Conservation (phyloP, 2,797 vertebrate genomes). For the Pangasius mekongensis region DNA sequence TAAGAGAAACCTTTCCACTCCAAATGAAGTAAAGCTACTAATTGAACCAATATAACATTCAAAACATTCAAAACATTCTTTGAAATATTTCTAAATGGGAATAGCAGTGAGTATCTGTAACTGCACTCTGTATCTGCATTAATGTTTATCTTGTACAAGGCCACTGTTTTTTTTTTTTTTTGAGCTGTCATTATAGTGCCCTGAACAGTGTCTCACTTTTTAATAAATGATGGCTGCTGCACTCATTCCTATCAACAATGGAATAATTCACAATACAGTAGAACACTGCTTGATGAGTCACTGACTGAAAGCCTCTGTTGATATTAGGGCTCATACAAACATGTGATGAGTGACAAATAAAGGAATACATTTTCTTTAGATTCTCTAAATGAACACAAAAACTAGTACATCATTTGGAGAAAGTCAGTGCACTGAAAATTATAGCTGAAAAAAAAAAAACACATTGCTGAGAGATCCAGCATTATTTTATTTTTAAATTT, state of each 20-base stretch:
- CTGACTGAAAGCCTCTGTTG: background rate
- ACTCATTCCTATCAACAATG: background rate
- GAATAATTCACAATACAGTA: background rate
- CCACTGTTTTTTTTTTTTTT: background rate
- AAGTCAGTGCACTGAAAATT: background rate
- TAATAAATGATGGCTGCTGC: background rate
- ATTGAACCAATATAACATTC: too few species aligned
- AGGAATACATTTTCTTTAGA: background rate
- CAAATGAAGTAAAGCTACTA: too few species aligned
- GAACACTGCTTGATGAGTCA: background rate
- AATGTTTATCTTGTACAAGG: background rate
- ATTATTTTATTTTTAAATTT: background rate
- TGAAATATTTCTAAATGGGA: background rate
- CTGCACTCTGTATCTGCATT: background rate
- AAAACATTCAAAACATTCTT: background rate
- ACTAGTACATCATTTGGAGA: background rate
- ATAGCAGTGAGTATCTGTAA: background rate
- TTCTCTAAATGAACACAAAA: background rate
- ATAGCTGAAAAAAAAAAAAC: background rate
- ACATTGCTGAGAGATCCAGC: background rate
- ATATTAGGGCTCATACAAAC: background rate
- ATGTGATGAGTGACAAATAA: constrained; percentile 1
- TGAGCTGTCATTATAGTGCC: background rate
- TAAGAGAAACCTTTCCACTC: background rate
- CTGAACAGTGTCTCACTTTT: background rate